A percentile compares a stretch with the other conserved stretches of the same genome.
Evolutionary conservation across 2,113 vertebrate species (phyloP).

Genomic region (Bettongia penicillata): DNA sequence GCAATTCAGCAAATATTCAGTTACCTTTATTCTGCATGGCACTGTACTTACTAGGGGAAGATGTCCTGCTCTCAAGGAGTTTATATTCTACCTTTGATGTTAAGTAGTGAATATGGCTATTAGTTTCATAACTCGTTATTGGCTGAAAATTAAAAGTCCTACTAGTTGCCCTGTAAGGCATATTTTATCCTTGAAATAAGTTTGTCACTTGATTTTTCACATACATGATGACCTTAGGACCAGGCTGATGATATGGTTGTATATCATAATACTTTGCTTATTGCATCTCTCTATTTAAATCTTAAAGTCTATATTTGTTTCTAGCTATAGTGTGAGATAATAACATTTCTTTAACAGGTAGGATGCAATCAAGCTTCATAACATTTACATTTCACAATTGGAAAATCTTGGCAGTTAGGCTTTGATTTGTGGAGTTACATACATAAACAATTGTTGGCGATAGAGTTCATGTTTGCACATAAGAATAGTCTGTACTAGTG

Average conservation of each 20-base stretch:
- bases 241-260: not conserved
- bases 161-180: too few species aligned
- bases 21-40: not conserved
- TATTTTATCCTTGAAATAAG: not conserved
- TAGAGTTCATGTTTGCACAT: not conserved
- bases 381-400: constrained; percentile 6
- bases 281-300: not conserved
- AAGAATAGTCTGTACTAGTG: not conserved
- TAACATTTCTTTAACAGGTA: not conserved
- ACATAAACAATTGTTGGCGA: constrained; percentile 9
- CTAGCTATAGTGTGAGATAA: not conserved
- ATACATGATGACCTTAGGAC: not conserved
- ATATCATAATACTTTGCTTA: not conserved
- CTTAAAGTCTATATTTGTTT: not conserved
- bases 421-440: constrained; percentile 14
- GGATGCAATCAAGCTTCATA: not conserved
- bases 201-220: not conserved
- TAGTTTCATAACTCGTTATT: not conserved
- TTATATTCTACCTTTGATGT: not conserved
- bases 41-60: not conserved
- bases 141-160: not conserved
- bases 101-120: not conserved
- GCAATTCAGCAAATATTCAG: not conserved
- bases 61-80: not conserved
- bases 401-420: not conserved